Base-by-base conservation (phyloP, 2,113 vertebrate genomes). In the Plectropomus leopardus region DNA sequence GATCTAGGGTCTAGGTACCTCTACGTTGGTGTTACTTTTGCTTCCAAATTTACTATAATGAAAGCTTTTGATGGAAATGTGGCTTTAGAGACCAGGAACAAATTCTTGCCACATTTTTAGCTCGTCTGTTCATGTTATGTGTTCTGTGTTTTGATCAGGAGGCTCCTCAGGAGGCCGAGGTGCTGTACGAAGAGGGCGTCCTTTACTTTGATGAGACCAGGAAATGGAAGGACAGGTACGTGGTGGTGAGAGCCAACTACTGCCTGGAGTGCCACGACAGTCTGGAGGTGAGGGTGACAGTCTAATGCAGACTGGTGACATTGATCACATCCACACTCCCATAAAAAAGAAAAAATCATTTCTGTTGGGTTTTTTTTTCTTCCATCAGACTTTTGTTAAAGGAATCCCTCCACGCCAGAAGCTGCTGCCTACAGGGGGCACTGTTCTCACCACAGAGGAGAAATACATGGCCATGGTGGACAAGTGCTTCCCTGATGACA, bases 151-250 rank as follows among this genome's bases (percentile, higher is more conserved):
- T 75, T 24, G 2, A 34, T 26, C 57, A 98, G 98, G 95, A 92
- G 0, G 65, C 86, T 0, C 48, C 77, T 40, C 88, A 95, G 66
- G 78, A 85, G 0, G 94, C 68, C 3, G 92, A 83, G 0, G 85
- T 96, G 24, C 72, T 98, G 17, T 97, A 96, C 0, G 95, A 97
- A 67, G 96, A 95, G 48, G 91, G 89, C 16, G 51, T 97, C n/a
- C 75, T 93, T 19, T 96, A 93, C 54, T 95, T 93, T 0, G 96
- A 97, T 44, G 97, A 97, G 6, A 79, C 92, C 91, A 96, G 94
- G 93, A 99, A 97, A 86, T 99, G 97, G 97, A 96, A 93, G 84
- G 96, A 97, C 44, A 88, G 96, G 88, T 97, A 96, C 0, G 7
- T 97, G 0, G 97, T 98, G 73, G 86, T 98, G 72, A 96, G 95